Evolutionary conservation across 1,140 invertebrate species (phyloP).

Genomic region (Agrypnia vestita): DNA sequence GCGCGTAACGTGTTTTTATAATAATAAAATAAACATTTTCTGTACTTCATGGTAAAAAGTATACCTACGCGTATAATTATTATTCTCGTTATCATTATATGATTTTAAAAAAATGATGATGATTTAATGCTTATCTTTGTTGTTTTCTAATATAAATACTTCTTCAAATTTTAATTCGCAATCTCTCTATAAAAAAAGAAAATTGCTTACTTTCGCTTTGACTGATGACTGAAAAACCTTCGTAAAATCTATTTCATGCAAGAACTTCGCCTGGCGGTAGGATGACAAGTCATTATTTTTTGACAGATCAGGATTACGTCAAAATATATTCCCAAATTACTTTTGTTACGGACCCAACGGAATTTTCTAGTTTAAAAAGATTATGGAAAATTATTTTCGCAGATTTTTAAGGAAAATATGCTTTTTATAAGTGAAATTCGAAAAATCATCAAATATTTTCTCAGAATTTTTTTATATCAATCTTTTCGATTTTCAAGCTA

Average conservation of each 20-base stretch:
- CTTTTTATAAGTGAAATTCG: slow-evolving; percentile 12
- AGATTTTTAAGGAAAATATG: slow-evolving; percentile 26
- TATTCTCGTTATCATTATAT: no score
- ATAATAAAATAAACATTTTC: no score
- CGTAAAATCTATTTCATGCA: slow-evolving; percentile 36
- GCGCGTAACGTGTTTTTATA: no score
- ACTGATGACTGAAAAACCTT: slow-evolving; percentile 29
- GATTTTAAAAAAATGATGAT: no score
- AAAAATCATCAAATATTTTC: slow-evolving; percentile 31
- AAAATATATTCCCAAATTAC: slow-evolving; percentile 41
- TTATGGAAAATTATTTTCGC: slow-evolving; percentile 33
- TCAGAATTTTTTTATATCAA: no score
- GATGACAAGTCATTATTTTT: slow-evolving; percentile 40
- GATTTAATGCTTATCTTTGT: background rate
- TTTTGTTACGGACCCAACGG: slow-evolving; percentile 32
- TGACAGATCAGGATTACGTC: slow-evolving; percentile 40
- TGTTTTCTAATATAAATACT: no score
- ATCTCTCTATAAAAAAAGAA: slow-evolving; percentile 5
- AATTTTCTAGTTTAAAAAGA: slow-evolving; percentile 31
- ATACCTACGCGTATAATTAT: no score
- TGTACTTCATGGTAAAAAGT: no score
- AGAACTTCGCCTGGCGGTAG: slow-evolving; percentile 28
- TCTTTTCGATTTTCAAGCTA: no score
- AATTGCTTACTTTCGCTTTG: slow-evolving; percentile 11
- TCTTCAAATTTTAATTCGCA: background rate